Evolutionary conservation across 2,797 vertebrate genomes (phyloP).

Genomic region (Rallus crepitans): DNA sequence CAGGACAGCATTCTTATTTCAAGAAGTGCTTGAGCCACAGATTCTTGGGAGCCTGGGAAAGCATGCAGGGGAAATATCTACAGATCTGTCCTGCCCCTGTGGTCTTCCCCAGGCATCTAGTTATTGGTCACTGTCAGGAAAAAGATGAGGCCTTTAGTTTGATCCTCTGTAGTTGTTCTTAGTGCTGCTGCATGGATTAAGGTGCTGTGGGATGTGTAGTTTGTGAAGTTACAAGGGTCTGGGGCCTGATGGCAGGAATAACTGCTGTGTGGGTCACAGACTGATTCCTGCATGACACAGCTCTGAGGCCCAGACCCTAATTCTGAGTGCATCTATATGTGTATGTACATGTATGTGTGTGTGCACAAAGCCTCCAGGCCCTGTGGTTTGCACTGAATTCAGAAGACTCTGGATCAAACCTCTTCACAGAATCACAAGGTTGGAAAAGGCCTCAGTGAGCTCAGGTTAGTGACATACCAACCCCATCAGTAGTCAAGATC

Average conservation of each 20-base stretch:
- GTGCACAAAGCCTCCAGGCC: neutral
- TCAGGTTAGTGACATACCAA: neutral
- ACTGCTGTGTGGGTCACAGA: neutral
- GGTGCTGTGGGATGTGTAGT: neutral
- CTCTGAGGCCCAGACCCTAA: neutral
- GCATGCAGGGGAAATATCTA: neutral
- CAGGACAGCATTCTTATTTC: neutral
- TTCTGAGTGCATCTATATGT: neutral
- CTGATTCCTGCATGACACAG: neutral
- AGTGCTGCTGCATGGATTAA: neutral
- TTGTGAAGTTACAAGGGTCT: neutral
- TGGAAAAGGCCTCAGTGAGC: neutral
- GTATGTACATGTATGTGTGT: accelerated
- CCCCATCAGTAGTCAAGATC: accelerated
- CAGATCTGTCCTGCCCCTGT: neutral
- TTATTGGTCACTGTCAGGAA: neutral
- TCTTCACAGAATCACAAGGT: no score
- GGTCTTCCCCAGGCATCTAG: neutral
- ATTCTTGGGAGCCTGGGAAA: neutral
- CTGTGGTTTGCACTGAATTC: neutral
- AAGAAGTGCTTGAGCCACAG: neutral
- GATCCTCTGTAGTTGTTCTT: neutral
- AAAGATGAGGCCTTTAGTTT: neutral
- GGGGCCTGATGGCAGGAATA: neutral
- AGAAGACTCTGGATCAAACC: neutral